Evolutionary conservation across 2,797 vertebrate genomes (phyloP).

Genomic region (Mormyrus proboscirostris): DNA sequence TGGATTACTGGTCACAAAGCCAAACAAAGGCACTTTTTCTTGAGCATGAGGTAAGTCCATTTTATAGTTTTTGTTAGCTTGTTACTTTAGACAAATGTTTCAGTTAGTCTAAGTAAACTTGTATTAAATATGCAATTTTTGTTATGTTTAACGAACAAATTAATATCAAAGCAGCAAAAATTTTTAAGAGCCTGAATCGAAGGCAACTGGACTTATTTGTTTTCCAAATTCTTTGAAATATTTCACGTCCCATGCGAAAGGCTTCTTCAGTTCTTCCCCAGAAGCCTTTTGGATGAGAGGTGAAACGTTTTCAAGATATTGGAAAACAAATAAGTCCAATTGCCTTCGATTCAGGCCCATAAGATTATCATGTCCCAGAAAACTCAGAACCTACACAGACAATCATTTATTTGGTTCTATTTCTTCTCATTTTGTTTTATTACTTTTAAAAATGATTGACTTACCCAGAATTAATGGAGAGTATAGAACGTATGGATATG

Average conservation of each 20-base stretch:
- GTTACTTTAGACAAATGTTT: neutral
- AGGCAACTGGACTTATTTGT: neutral
- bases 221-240: neutral
- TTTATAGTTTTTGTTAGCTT: neutral
- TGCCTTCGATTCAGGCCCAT: neutral
- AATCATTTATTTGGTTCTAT: neutral
- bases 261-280: neutral
- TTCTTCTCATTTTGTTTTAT: neutral
- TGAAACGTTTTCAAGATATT: neutral
- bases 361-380: neutral
- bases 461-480: neutral
- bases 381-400: neutral
- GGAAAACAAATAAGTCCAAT: neutral
- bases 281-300: neutral
- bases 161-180: neutral
- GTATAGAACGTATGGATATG: neutral
- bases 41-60: constrained; percentile 66
- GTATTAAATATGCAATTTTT: neutral
- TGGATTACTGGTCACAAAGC: constrained; percentile 71
- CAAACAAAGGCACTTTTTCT: constrained; percentile 73
- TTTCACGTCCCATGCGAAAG: neutral
- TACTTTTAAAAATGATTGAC: neutral
- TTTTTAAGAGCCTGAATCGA: neutral
- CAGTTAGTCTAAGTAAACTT: neutral
- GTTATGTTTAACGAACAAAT: neutral